Conservation (phyloP, 2,797 vertebrate species). For the Corythornis leucogaster region DNA sequence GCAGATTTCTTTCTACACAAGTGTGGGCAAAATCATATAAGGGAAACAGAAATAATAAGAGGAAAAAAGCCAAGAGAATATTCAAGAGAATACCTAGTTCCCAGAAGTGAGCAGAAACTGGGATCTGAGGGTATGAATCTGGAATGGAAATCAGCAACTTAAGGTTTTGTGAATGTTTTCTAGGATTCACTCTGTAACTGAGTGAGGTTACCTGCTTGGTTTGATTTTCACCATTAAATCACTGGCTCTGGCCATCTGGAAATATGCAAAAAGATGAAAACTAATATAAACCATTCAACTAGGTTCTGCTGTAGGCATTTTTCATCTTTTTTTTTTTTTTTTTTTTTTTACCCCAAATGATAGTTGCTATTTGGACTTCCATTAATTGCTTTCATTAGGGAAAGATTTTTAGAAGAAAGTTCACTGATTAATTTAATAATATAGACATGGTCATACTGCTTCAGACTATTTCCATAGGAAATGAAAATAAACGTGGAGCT, state of each 20-base stretch:
- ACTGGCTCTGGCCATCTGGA: background rate
- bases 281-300: fast-evolving
- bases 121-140: background rate
- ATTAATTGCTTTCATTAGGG: background rate
- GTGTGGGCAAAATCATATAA: background rate
- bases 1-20: no score
- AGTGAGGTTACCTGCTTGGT: background rate
- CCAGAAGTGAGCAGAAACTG: background rate
- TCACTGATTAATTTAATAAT: background rate
- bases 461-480: background rate
- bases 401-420: background rate
- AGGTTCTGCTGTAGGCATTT: background rate
- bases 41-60: background rate
- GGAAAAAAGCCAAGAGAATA: fast-evolving
- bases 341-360: background rate
- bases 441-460: background rate
- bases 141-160: background rate
- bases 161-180: background rate
- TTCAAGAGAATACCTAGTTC: background rate
- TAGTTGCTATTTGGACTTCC: background rate
- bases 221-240: background rate
- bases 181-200: background rate
- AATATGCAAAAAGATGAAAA: background rate
- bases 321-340: background rate
- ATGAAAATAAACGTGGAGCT: background rate